Percentiles rank a stretch among this genome's conserved stretches.
phyloP scores from a whole-genome alignment of 1,140 invertebrate genomes.

The Littorina saxatilis region DNA sequence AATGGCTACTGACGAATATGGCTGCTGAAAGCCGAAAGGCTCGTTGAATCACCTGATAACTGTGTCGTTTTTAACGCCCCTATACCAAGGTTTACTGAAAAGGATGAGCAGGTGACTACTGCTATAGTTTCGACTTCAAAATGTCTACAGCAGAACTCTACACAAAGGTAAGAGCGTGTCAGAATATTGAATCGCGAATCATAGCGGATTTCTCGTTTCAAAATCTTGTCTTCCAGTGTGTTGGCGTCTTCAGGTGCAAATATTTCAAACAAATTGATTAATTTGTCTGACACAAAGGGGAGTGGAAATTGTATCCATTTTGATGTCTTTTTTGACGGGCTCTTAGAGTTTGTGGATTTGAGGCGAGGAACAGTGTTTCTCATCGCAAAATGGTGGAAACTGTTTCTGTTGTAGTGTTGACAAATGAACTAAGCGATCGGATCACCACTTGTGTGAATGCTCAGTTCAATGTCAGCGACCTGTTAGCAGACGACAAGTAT shows the following conservation, averaged over 20 bases:
- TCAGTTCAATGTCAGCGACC: no score
- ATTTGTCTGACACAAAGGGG: background rate
- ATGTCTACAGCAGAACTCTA: slow-evolving; percentile 36
- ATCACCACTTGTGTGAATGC: no score
- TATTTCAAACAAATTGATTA: background rate
- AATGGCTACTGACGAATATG: slow-evolving; percentile 34
- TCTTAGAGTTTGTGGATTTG: no score
- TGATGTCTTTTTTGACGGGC: no score
- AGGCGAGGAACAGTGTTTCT: no score
- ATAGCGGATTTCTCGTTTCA: background rate
- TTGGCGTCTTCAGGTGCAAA: slow-evolving; percentile 20
- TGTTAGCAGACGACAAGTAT: no score
- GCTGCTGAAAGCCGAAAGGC: slow-evolving; percentile 21
- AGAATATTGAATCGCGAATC: background rate
- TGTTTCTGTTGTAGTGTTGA: no score
- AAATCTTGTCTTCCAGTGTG: background rate
- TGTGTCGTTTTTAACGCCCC: background rate
- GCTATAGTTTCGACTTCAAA: background rate
- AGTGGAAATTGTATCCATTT: background rate
- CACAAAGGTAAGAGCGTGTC: slow-evolving; percentile 23
- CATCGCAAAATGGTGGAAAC: no score
- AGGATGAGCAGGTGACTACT: slow-evolving; percentile 1
- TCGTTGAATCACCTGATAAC: background rate
- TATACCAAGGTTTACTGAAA: background rate
- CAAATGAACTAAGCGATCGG: no score